Evolutionary conservation across 2,797 vertebrate species (phyloP).

Genomic region (Synaphobranchus kaupii): DNA sequence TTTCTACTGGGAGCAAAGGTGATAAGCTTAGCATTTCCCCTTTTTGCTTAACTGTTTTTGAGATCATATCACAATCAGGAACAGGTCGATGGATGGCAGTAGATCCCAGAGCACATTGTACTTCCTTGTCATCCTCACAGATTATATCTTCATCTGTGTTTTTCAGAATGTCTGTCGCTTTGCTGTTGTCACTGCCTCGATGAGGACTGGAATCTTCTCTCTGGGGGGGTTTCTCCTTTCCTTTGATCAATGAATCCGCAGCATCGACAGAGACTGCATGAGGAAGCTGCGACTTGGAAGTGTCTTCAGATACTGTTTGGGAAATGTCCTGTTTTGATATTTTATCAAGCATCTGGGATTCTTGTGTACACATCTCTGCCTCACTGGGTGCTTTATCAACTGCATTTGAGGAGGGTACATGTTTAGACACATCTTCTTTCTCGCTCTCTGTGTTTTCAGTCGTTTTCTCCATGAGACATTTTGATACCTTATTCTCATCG

Average conservation of each 20-base stretch:
- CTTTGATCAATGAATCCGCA: neutral
- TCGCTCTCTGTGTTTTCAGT: neutral
- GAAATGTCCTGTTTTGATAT: neutral
- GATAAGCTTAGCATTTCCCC: constrained; percentile 4
- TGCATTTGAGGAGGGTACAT: neutral
- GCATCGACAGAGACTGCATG: neutral
- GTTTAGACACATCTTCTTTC: neutral
- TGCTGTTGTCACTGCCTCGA: neutral
- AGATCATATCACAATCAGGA: neutral
- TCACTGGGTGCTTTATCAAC: neutral
- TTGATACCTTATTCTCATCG: neutral
- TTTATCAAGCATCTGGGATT: neutral
- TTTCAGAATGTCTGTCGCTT: neutral
- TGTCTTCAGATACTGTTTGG: neutral
- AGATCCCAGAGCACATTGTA: neutral
- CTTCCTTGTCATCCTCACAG: neutral
- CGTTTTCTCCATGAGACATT: constrained; percentile 27
- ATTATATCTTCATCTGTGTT: neutral
- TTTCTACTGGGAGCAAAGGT: neutral
- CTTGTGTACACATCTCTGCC: neutral
- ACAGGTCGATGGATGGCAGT: neutral
- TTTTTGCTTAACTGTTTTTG: constrained; percentile 27
- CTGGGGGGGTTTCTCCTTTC: neutral
- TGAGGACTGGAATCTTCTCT: neutral
- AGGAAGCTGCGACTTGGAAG: neutral